Evolutionary conservation across 1,140 invertebrate species (phyloP), one percentile per base, ranked within the genome.

Genomic region (Hyles vespertilio): DNA sequence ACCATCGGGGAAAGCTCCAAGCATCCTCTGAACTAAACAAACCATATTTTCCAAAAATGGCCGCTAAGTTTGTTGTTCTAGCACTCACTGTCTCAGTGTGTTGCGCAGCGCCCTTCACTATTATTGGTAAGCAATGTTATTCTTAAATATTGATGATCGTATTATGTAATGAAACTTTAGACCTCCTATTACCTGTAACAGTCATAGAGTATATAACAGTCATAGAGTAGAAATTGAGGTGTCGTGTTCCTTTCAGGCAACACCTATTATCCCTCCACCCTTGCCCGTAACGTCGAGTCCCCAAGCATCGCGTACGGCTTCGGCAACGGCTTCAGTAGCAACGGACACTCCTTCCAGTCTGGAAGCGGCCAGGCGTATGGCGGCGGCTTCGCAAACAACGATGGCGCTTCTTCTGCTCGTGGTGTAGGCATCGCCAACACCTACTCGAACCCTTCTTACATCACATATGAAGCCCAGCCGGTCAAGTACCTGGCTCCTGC

Each of bases 271-370:
- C 47, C 58, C 8, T 43, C 47, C 3, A 45, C 43, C 4, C 22
- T 22, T 2, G 22, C 63, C 22, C 66, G 70, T 3, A 60, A 57
- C 45, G 67, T 59, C 7, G 65, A 67, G 32, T 59, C 70, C 3
- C 74, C 74, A 4, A 74, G 65, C 67, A 44, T 87, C 5, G 78
- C 83, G 3, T 86, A 78, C 57, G 82, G 81, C 7, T 83, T 79
- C 56, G 85, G 85, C 8, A 82, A 78, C 53, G 83, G 83, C 3
- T 84, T 85, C 55, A 80, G 74, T 65, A 85, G 77, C 61, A 77
- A 87, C 60, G 81, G 81, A 5, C 58, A 75, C 32, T 75, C 83
- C 5, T 87, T 79, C 71, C 70, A 72, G 53, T 79, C 69, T 51
- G 85, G 82, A 9, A 72, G 77, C 49, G 81, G 72, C 0, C 58